Base-by-base conservation (phyloP, 2,888 invertebrate species). In the Trichopoda pennipes region DNA sequence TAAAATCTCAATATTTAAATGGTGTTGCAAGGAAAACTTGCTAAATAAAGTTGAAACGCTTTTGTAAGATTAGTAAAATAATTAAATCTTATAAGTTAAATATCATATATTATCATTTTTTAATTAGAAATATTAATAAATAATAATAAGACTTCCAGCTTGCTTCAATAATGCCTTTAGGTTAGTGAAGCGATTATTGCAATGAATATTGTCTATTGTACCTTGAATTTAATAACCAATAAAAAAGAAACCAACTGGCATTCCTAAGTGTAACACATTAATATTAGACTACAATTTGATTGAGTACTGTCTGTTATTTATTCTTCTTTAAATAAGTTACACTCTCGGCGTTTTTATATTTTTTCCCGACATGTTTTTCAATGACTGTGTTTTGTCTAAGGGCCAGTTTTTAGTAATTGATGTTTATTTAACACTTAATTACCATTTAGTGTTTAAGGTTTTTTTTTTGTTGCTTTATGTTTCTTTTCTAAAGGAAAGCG, bases 381-480 rank as follows among this genome's bases (percentile, higher is more conserved):
- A n/a, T 49, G 28, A 23, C 63, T 28, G 2, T 17, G 38, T 38
- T 17, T 47, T 61, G 35, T 23, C 51, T 21, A 58, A 79, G 51
- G 61, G 74, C 60, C 68, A 66, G 69, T 64, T 75, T 75, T 35
- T 61, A 55, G 79, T 83, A 84, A 85, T 85, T 75, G 70, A 84
- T 84, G 83, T 85, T 84, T 85, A 81, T 83, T 80, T 85, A 84
- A 76, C 83, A 85, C 85, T 84, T 85, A 85, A 84, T 84, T 84
- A 84, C 84, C 79, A 79, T 76, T 82, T 79, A 79, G 80, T 77
- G 73, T 80, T 69, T 70, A 70, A 77, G 70, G 69, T 73, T 73
- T 74, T 56, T 74, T 72, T 21, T 19, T 32, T 51, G 47, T 69
- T 61, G 35, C 49, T 53, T 60, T 28, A n/a, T 49, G 44, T 47